Evolutionary conservation across 1,140 invertebrate species (phyloP).

Genomic region (Bombus soroeensis): DNA sequence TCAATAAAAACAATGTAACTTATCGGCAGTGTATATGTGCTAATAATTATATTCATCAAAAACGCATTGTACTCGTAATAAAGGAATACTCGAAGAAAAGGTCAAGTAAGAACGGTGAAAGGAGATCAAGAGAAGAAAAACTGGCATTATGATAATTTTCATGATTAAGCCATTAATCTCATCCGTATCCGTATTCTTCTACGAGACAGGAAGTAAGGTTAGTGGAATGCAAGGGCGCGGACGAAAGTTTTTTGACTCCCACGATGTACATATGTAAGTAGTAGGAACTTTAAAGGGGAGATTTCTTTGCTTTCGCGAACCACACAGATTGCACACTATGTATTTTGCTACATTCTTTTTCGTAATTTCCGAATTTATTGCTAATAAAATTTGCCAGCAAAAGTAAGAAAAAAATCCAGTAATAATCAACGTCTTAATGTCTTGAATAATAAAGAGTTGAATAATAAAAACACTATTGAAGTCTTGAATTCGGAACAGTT

Average conservation of each 20-base stretch:
- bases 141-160: neutral
- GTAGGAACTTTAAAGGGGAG: neutral
- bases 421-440: neutral
- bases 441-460: neutral
- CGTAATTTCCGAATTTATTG: neutral
- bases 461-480: constrained; percentile 8
- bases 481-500: constrained; percentile 8
- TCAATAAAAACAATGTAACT: neutral
- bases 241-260: neutral
- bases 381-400: neutral
- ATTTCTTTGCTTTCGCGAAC: neutral
- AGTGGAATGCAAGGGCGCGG: neutral
- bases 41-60: neutral
- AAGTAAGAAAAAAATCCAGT: neutral
- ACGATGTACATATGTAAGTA: neutral
- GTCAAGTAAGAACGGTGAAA: neutral
- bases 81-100: neutral
- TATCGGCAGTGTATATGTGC: neutral
- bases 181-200: neutral
- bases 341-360: neutral
- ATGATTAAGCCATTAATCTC: neutral
- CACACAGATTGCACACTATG: neutral
- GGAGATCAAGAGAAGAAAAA: neutral
- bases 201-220: neutral
- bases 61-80: neutral